Evolutionary conservation across 35 echinoderm and acorn worm species (phyloP), one percentile per base, ranked within the genome.

Genomic region (Ophiothrix spiculata): DNA sequence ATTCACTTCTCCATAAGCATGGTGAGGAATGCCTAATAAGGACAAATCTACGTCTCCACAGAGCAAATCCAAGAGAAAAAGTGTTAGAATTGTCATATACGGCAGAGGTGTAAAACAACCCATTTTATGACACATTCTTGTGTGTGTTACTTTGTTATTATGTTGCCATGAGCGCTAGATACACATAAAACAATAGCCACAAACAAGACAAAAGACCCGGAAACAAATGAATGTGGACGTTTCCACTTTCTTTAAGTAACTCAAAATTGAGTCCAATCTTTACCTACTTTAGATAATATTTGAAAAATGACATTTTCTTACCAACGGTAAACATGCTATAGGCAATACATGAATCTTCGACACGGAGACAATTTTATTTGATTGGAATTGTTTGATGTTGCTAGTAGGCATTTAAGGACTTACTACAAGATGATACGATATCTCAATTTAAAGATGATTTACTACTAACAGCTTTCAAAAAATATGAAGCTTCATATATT

Each of bases 151-250:
- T 69, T 2, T 10, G 29, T 12, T 25, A 28, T 69, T 4, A 2
- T 25, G 17, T 32, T 42, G 37, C 36, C 39, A 8, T 25, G 38
- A 80, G 38, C 42, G 28, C 31, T 40, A 80, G 17, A 42, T 40
- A 38, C 12, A 31, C 42, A 25, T n/a, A 28, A 39, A 42, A 42
- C 79, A 80, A 42, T 38, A n/a, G 37, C 32, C 32, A 45, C 76
- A 80, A 80, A 42, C 38, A 80, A 32, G n/a, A n/a, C n/a, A 80
- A 80, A 31, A 29, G 39, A 39, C 36, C 21, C 31, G 79, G 28
- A 40, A 80, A n/a, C 36, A 80, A 42, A 42, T 80, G 21, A 80
- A 39, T 39, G n/a, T n/a, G 38, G 38, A 80, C 79, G 32, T 80
- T 80, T 42, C 42, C 60, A n/a, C n/a, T n/a, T 78, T 35, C 33